A percentile compares a stretch with the other conserved stretches of the same genome.
These are phyloP conservation scores for Xestobium rufovillosum DNA, from an alignment of 2,888 invertebrate genomes.

Conservation along the genomic window DNA sequence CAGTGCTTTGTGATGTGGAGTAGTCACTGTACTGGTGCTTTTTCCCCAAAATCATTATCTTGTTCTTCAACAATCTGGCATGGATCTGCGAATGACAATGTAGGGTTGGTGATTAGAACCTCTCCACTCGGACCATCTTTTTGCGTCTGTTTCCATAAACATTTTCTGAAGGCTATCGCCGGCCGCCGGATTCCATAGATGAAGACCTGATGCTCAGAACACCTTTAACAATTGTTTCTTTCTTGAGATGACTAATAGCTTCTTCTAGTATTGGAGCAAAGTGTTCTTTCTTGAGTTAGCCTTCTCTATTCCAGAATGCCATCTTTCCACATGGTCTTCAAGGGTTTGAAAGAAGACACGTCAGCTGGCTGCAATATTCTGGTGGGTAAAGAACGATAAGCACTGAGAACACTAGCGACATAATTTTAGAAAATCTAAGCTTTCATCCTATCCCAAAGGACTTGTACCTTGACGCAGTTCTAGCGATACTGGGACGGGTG, in stretches of 20 bases:
- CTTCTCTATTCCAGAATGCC: not conserved
- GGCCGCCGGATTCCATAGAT: slow-evolving; percentile 4
- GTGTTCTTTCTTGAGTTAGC: slow-evolving; percentile 1
- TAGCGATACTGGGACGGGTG: too few relatives aligned
- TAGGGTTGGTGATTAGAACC: too few relatives aligned
- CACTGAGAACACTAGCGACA: not conserved
- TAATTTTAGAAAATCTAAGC: too few relatives aligned
- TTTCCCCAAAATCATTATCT: too few relatives aligned
- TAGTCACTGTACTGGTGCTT: too few relatives aligned
- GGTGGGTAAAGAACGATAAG: slow-evolving; percentile 1
- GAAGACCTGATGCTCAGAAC: not conserved
- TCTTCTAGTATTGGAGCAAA: too few relatives aligned
- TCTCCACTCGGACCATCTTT: too few relatives aligned
- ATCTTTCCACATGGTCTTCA: not conserved
- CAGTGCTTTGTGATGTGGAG: too few relatives aligned
- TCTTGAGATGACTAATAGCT: too few relatives aligned
- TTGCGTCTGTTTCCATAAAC: not conserved
- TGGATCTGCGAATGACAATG: too few relatives aligned
- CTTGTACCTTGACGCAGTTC: too few relatives aligned
- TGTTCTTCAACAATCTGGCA: too few relatives aligned
- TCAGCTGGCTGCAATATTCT: not conserved
- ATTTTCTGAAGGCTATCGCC: not conserved
- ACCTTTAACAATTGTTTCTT: not conserved
- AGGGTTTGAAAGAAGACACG: not conserved
- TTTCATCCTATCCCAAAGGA: not conserved